Conservation (phyloP, 2,797 vertebrate genomes). For the Meriones psammophilus region DNA sequence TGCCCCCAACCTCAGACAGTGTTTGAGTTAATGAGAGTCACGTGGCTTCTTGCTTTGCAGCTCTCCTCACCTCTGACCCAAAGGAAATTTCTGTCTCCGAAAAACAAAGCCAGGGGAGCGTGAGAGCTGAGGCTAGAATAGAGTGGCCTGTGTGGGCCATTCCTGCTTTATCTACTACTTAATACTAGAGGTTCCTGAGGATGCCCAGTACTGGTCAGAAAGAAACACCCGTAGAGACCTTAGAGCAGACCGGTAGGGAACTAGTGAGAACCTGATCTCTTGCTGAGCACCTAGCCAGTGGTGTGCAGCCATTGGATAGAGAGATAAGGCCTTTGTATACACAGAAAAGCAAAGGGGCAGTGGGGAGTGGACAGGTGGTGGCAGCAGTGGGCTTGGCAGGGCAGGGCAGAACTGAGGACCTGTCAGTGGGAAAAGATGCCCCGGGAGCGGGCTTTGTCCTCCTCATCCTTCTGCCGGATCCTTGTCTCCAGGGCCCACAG, state of each 20-base stretch:
- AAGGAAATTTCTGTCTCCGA: neutral
- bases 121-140: neutral
- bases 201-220: neutral
- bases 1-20: too few relatives aligned
- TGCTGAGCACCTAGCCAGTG: neutral
- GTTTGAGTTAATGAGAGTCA: neutral
- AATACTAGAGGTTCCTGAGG: neutral
- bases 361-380: neutral
- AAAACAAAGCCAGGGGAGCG: neutral
- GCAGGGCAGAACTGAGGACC: fast-evolving
- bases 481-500: constrained; percentile 92
- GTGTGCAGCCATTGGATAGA: neutral
- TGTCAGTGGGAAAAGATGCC: constrained; percentile 92
- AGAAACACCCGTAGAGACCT: neutral
- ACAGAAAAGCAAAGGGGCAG: constrained; percentile 17
- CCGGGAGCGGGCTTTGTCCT: constrained; percentile 96
- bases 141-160: neutral
- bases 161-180: neutral
- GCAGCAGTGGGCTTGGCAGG: neutral
- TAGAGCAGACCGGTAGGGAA: neutral
- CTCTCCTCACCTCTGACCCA: neutral
- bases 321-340: constrained; percentile 83
- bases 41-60: neutral
- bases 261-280: neutral
- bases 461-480: constrained; percentile 92